phyloP scores from a whole-genome alignment of 2,113 vertebrate species.

The Cranoglanis bouderius region DNA sequence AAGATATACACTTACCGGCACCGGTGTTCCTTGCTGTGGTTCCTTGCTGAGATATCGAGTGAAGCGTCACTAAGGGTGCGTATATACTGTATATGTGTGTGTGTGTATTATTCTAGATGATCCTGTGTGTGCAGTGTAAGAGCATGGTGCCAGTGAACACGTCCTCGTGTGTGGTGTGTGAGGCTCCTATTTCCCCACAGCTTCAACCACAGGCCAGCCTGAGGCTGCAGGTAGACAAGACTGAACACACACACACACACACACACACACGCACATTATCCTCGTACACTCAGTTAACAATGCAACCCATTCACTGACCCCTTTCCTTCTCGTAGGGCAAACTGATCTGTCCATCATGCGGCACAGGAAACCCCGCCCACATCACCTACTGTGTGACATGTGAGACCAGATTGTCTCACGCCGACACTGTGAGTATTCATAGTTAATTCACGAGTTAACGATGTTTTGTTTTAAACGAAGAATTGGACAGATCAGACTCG shows the following conservation, averaged over 20 bases:
- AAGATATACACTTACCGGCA: neutral
- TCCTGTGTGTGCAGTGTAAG: constrained; percentile 79
- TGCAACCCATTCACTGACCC: neutral
- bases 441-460: neutral
- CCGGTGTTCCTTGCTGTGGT: too few species aligned
- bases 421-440: constrained; percentile 63
- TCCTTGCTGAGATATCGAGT: too few species aligned
- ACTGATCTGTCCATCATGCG: constrained; percentile 77
- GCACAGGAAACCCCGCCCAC: constrained; percentile 80
- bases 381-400: constrained; percentile 80
- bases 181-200: constrained; percentile 75
- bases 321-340: constrained; percentile 69
- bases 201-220: constrained; percentile 71
- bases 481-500: neutral
- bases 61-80: neutral
- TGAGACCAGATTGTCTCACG: constrained; percentile 73
- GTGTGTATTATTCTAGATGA: constrained; percentile 70
- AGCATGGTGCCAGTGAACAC: constrained; percentile 80
- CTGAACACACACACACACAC: constrained; percentile 12
- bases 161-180: constrained; percentile 83
- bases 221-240: constrained; percentile 73
- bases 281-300: neutral
- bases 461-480: neutral
- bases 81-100: neutral
- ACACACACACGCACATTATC: neutral